Evolutionary conservation across 2,888 invertebrate species (phyloP).

Genomic region (Sarcophaga carnaria): DNA sequence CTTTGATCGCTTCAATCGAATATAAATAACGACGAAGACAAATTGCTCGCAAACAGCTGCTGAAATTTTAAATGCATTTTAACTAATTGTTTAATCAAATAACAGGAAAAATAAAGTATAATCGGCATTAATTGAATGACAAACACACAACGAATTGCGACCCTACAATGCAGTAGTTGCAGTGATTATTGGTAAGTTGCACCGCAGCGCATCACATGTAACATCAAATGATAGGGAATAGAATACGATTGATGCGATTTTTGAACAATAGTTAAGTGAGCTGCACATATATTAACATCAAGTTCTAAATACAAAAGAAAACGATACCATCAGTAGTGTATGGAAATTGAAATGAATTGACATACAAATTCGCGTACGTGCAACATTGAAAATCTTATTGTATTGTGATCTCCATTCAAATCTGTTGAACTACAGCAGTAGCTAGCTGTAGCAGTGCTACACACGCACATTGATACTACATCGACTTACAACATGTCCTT

Average conservation of each 20-base stretch:
- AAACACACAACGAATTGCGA: background rate
- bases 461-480: too few relatives aligned
- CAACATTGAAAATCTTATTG: background rate
- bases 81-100: constrained; percentile 58
- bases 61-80: constrained; percentile 42
- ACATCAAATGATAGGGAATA: too few relatives aligned
- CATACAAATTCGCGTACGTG: too few relatives aligned
- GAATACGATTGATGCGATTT: background rate
- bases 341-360: too few relatives aligned
- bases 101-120: constrained; percentile 31
- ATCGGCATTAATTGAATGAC: constrained; percentile 30
- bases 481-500: too few relatives aligned
- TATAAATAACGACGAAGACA: constrained; percentile 14
- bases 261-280: background rate
- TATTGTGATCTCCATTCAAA: constrained; percentile 31
- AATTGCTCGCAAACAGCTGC: constrained; percentile 52
- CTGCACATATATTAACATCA: background rate
- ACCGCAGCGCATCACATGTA: too few relatives aligned
- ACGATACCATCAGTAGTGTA: too few relatives aligned
- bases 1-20: too few relatives aligned
- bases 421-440: constrained; percentile 7
- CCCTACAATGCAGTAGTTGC: too few relatives aligned
- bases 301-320: too few relatives aligned
- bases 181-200: too few relatives aligned
- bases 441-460: too few relatives aligned